Evolutionary conservation across 2,888 invertebrate species (phyloP), one percentile per base, ranked within the genome.

Genomic region (Myopa testacea): DNA sequence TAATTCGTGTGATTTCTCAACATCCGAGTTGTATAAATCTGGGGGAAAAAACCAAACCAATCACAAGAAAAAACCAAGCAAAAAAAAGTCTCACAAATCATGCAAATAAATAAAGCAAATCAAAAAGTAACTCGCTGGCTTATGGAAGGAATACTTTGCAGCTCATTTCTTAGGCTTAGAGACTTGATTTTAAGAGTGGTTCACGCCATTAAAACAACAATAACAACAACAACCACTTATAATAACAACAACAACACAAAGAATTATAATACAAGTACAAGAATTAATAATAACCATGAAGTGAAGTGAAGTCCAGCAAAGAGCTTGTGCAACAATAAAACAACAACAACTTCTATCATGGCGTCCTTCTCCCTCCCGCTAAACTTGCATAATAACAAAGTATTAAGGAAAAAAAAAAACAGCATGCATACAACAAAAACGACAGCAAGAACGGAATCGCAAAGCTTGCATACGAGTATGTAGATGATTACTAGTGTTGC

Each of bases 261-360:
- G 10, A 45, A 45, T 6, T 45, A 45, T 45, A 45, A 45, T 26
- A 45, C 6, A 26, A 70, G 52, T 34, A 55, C 55, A 37, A 70
- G 70, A 70, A 70, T 70, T 70, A 70, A 55, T 55, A 70, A 70
- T 70, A 26, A 55, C 70, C 55, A 52, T 70, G 70, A 70, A 70
- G 70, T 37, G 52, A 52, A 55, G 55, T 70, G 70, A 70, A 70
- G 70, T 55, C 70, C 70, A 55, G 55, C 55, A 10, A 45, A 40
- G 16, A 67, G 40, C 38, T 67, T 67, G 40, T 40, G 70, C 70
- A 70, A 70, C 19, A 26, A 34, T 10, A 60, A 10, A 26, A 34
- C n/a, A 12, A 10, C 65, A 45, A 45, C 45, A 45, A 45, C 60
- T 60, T 72, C 19, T 3, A 72, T 37, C 40, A 38, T 40, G 72